Conservation (phyloP, 1,140 invertebrate species). For the Caenorhabditis briggsae region DNA sequence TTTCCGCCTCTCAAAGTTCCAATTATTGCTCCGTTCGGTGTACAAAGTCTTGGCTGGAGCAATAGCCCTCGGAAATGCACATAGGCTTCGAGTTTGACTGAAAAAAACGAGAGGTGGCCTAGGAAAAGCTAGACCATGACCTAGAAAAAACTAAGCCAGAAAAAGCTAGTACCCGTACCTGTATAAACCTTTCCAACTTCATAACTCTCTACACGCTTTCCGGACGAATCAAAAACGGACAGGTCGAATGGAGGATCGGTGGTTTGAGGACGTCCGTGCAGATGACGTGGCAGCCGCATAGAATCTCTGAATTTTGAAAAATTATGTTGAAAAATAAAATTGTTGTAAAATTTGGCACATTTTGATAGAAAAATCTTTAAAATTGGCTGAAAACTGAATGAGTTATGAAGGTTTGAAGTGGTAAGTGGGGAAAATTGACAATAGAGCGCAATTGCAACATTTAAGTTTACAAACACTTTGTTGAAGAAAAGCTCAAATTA, state of each 20-base stretch:
- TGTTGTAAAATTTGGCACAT: no score
- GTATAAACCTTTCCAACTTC: slow-evolving; percentile 67
- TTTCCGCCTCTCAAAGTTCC: slow-evolving; percentile 66
- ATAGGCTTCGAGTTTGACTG: slow-evolving; percentile 67
- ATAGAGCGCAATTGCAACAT: no score
- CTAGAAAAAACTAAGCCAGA: background rate
- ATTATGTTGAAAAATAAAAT: no score
- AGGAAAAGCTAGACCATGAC: background rate
- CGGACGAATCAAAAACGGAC: slow-evolving; percentile 62
- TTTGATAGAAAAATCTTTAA: no score
- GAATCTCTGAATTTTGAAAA: slow-evolving; percentile 52
- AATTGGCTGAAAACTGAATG: no score
- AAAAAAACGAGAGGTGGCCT: slow-evolving; percentile 31
- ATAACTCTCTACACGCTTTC: slow-evolving; percentile 59
- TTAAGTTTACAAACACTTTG: no score
- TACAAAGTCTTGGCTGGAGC: slow-evolving; percentile 66
- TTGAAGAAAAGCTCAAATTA: no score
- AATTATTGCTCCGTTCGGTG: slow-evolving; percentile 65
- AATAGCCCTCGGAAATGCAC: slow-evolving; percentile 67
- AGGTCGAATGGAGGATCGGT: slow-evolving; percentile 66
- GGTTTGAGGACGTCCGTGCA: slow-evolving; percentile 65
- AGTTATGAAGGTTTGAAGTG: no score
- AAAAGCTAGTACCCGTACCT: slow-evolving; percentile 30
- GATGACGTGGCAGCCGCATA: slow-evolving; percentile 64
- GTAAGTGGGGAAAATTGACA: no score